Evolutionary conservation across 2,888 invertebrate species (phyloP).

Genomic region (Celastrina argiolus): DNA sequence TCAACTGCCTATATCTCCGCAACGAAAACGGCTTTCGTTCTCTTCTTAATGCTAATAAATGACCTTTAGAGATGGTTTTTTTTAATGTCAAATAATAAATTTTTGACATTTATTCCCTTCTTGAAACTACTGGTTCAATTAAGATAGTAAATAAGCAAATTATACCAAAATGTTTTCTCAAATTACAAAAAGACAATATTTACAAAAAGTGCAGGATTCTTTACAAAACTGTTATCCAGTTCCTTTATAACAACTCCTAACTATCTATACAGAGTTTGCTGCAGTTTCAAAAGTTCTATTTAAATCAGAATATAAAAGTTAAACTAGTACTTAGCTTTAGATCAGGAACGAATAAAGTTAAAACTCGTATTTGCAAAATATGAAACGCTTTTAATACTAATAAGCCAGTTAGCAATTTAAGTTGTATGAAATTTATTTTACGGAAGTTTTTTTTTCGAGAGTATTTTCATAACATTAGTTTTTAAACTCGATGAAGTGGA

Average conservation of each 20-base stretch:
- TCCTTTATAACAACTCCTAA: slow-evolving; percentile 11
- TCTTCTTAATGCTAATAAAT: too few species aligned
- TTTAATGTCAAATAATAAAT: too few species aligned
- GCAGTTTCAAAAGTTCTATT: slow-evolving; percentile 9
- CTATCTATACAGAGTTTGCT: slow-evolving; percentile 18
- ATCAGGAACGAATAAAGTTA: slow-evolving; percentile 18
- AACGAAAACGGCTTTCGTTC: too few species aligned
- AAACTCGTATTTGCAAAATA: slow-evolving; percentile 20
- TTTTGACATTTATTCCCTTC: too few species aligned
- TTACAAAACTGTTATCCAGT: slow-evolving; percentile 11
- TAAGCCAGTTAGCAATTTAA: background rate
- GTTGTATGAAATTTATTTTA: background rate
- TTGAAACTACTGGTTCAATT: too few species aligned
- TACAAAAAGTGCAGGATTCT: background rate
- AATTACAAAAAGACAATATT: background rate
- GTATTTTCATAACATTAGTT: background rate
- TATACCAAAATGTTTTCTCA: too few species aligned
- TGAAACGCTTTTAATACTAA: slow-evolving; percentile 12
- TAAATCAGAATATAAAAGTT: slow-evolving; percentile 12
- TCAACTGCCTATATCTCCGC: too few species aligned
- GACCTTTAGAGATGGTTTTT: too few species aligned
- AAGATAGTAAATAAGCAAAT: too few species aligned
- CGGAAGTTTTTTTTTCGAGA: background rate
- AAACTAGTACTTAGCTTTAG: slow-evolving; percentile 15
- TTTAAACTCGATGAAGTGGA: background rate